phyloP scores from a whole-genome alignment of 2,113 vertebrate species.

The Hippocampus zosterae region DNA sequence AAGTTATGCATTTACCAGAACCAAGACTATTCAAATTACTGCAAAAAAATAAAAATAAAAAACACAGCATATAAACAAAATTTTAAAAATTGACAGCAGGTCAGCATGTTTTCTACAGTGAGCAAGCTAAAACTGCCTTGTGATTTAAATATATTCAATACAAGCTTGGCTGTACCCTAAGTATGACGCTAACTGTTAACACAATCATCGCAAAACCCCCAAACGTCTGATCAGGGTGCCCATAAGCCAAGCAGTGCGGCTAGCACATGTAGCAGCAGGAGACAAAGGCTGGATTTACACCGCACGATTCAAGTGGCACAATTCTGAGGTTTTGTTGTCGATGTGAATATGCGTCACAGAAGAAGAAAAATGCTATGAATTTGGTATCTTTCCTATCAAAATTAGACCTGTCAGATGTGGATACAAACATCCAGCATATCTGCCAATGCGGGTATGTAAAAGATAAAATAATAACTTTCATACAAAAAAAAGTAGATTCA shows the following conservation, averaged over 20 bases:
- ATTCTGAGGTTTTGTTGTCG: not conserved
- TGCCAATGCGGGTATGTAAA: too few species aligned
- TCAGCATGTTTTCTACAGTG: constrained; percentile 7
- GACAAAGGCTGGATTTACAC: not conserved
- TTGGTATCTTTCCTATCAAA: not conserved
- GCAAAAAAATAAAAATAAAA: constrained; percentile 1
- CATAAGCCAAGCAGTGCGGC: constrained; percentile 22
- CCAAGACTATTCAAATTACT: constrained; percentile 8
- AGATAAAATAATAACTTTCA: too few species aligned
- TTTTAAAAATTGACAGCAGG: not conserved
- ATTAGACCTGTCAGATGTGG: not conserved
- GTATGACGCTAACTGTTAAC: not conserved
- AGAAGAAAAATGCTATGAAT: too few species aligned
- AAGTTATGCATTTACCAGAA: constrained; percentile 10
- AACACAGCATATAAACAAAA: too few species aligned
- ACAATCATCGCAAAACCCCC: constrained; percentile 4
- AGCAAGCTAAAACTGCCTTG: not conserved
- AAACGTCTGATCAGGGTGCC: not conserved
- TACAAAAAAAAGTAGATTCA: too few species aligned
- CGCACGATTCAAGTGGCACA: not conserved
- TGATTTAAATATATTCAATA: constrained; percentile 3
- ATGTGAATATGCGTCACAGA: not conserved
- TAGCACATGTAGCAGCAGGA: constrained; percentile 35
- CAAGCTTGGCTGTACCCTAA: not conserved
- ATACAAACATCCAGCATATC: too few species aligned